phyloP scores from a whole-genome alignment of 1,140 invertebrate species.

The Drosophila sp. region DNA sequence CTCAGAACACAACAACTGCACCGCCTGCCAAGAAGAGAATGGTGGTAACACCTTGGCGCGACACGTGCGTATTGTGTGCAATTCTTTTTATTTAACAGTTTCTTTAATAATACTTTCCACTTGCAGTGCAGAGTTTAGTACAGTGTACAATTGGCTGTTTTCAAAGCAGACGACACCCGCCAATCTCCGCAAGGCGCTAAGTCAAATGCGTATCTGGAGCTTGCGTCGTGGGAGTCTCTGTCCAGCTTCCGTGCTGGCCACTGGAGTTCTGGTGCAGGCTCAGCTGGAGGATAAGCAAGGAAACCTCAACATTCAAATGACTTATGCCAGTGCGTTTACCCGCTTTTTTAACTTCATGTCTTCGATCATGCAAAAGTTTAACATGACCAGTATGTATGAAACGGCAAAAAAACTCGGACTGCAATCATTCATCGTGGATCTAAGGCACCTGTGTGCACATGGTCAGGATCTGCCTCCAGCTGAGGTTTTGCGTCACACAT shows the following conservation, averaged over 20 bases:
- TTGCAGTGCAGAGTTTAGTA: slow-evolving; percentile 70
- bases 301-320: slow-evolving; percentile 42
- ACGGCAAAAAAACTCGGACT: slow-evolving; percentile 73
- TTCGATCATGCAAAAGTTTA: slow-evolving; percentile 74
- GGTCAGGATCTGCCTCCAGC: slow-evolving; percentile 72
- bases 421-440: slow-evolving; percentile 77
- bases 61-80: slow-evolving; percentile 58
- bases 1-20: not conserved
- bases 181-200: slow-evolving; percentile 42
- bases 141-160: slow-evolving; percentile 65
- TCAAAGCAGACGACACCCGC: slow-evolving; percentile 23
- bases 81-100: not conserved
- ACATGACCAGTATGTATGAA: slow-evolving; percentile 77
- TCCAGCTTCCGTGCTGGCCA: slow-evolving; percentile 79
- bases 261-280: slow-evolving; percentile 64
- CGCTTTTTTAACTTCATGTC: slow-evolving; percentile 84
- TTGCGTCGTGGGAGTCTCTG: slow-evolving; percentile 69
- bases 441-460: slow-evolving; percentile 79
- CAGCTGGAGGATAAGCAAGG: slow-evolving; percentile 54
- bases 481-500: slow-evolving; percentile 58
- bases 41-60: slow-evolving; percentile 70
- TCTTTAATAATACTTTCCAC: not conserved
- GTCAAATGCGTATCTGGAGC: slow-evolving; percentile 70
- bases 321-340: slow-evolving; percentile 74
- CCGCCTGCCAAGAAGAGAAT: slow-evolving; percentile 49